Evolutionary conservation across 1,140 invertebrate genomes (phyloP), one percentile per base, ranked within the genome.

Genomic region (Plutomurus gul): DNA sequence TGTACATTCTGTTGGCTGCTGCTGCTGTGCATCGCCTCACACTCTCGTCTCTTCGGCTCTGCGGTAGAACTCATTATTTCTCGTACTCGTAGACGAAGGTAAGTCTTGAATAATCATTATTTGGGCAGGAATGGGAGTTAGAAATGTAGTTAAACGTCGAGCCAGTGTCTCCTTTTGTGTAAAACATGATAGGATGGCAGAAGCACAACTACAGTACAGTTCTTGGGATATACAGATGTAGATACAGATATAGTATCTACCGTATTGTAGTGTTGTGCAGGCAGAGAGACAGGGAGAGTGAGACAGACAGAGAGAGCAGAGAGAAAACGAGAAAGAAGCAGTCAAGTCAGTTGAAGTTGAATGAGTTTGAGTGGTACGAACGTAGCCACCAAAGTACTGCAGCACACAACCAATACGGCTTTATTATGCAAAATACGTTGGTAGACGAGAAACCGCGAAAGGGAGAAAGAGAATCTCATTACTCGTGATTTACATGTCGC

Each of bases 401-500:
- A 25, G 4, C 18, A 22, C 5, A 65, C 30, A n/a, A 65, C 10
- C 27, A 65, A 65, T 65, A 65, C 56, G 70, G 70, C 70, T 73
- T 73, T 73, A 73, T 73, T 73, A 73, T 73, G 70, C 40, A 73
- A 73, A 73, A 46, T 73, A 46, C 18, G 37, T 73, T 73, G 40
- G 70, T 40, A 7, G 70, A 30, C 39, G 40, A 46, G 37, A 40
- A 43, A 43, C 37, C 40, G 22, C 70, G 70, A 73, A 40, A 73
- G 70, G 37, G 37, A 73, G 37, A 40, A n/a, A n/a, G 70, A 37
- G 70, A 73, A 73, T 73, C 70, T 73, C 70, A 73, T 73, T 73
- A 73, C 37, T 46, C 37, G 70, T 73, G 70, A 73, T 73, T 73
- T 73, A 73, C 70, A 73, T 46, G 70, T 73, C 70, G 70, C 70